These are phyloP conservation scores for Notoglanidium macrostoma DNA, from an alignment of 2,797 vertebrate species.

Conservation along the genomic window DNA sequence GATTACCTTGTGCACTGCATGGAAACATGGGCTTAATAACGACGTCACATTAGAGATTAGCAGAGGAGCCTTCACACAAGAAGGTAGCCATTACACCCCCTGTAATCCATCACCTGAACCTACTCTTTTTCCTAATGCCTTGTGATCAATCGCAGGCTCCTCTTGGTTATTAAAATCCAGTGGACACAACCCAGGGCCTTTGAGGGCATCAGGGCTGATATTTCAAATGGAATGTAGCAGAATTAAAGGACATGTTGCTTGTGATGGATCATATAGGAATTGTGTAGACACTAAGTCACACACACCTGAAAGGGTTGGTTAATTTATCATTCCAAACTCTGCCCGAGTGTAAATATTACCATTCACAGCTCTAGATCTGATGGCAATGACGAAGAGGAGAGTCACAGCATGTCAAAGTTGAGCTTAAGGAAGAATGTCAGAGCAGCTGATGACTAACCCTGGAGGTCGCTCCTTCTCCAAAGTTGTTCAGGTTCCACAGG, in stretches of 20 bases:
- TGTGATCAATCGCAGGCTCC: slow-evolving; percentile 52
- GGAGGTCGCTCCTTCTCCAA: slow-evolving; percentile 69
- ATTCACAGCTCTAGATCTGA: slow-evolving; percentile 36
- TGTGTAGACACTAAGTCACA: slow-evolving; percentile 38
- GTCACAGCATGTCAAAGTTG: background rate
- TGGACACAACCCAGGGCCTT: slow-evolving; percentile 47
- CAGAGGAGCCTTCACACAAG: slow-evolving; percentile 25
- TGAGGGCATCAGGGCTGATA: slow-evolving; percentile 36
- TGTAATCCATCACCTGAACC: slow-evolving; percentile 58
- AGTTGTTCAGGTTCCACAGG: slow-evolving; percentile 83
- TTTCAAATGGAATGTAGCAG: slow-evolving; percentile 51
- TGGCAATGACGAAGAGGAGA: slow-evolving; percentile 11
- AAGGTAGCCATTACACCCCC: slow-evolving; percentile 48
- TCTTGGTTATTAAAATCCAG: slow-evolving; percentile 58
- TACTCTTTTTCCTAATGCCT: slow-evolving; percentile 52
- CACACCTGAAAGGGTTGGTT: slow-evolving; percentile 45
- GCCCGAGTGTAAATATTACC: slow-evolving; percentile 37
- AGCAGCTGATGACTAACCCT: slow-evolving; percentile 73
- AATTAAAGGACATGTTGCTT: slow-evolving; percentile 56
- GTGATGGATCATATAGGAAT: slow-evolving; percentile 54
- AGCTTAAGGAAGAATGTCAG: slow-evolving; percentile 33
- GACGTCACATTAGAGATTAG: slow-evolving; percentile 51
- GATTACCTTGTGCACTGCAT: slow-evolving; percentile 52
- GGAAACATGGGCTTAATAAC: slow-evolving; percentile 54
- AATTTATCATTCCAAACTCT: slow-evolving; percentile 49